Base-by-base conservation (phyloP, 2,113 vertebrate genomes). In the Cynoglossus semilaevis region DNA sequence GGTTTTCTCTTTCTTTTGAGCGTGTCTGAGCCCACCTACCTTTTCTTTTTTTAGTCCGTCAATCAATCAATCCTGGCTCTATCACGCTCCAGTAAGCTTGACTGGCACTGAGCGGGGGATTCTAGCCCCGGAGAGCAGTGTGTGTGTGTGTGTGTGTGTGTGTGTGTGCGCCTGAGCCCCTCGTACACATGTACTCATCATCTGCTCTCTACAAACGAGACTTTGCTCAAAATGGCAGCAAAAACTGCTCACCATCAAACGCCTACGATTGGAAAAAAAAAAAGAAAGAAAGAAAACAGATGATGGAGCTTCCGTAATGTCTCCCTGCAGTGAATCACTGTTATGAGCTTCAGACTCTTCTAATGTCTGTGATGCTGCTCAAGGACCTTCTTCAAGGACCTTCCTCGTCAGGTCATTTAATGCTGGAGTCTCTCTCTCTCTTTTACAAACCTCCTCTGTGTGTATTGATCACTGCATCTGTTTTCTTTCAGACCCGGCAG, bases 71-170 rank as follows among this genome's bases (percentile, higher is more conserved):
- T 18, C 49, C 5, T 4, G 55, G 63, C 69, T 4, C n/a, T 61
- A 11, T 52, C 72, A 45, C 37, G 70, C 81, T 76, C 66, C 45
- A 44, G 54, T 84, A 73, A 85, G 71, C 70, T 55, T 82, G 86
- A 86, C 57, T 85, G 85, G 76, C 77, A 80, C 62, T 56, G 45
- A 64, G 69, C 49, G 80, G 70, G 58, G 49, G 67, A 41, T 14
- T 53, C 37, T 19, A 15, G 55, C 53, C 47, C 70, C 17, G 4
- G 53, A 63, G 70, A 36, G 1, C 15, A 0, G 19, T 16, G 72
- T 74, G 77, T 51, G 62, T 29, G 22, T 6, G 6, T 29, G 22
- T 29, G 22, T 29, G 3, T 29, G 3, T 29, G n/a, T n/a, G n/a
- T n/a, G n/a, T n/a, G n/a, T n/a, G 59, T n/a, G 18, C 57, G 35